Evolutionary conservation across 2,113 vertebrate genomes (phyloP), one percentile per base, ranked within the genome.

Genomic region (Uria aalge): DNA sequence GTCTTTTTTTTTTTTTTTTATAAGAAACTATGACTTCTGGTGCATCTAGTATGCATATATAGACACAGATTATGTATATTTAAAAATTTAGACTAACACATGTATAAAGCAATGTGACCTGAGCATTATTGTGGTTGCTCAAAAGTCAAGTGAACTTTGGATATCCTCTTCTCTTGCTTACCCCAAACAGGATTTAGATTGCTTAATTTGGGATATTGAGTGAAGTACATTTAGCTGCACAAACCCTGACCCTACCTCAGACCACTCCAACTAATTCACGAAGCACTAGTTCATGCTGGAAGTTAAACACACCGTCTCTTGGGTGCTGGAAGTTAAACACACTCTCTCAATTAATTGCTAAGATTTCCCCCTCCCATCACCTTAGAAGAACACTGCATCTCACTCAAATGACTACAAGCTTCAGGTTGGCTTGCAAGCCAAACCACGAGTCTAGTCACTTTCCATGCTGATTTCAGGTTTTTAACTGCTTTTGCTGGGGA

Each of bases 41-140:
- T 32, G 24, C n/a, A 88, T 17, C 11, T 60, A 36, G 3, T 24
- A 57, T 19, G 36, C 14, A 12, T 47, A 29, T 63, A 6, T 40
- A 30, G 20, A 41, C 5, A 47, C 1, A 41, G 1, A 0, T 18
- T 29, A 50, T 2, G 2, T 21, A 26, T 7, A 67, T 36, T 75
- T 79, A 29, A 52, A 63, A 47, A 30, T 69, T 52, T 62, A 29
- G 22, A 53, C 38, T 34, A 43, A 5, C 38, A 36, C 13, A 60
- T 1, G 4, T 9, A 64, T 34, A 56, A 80, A 41, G 43, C 21
- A 73, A 55, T 4, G 5, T 26, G 47, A 83, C 40, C 41, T 3
- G 2, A 91, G 9, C 26, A 22, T 40, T 66, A 36, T 0, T 62
- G 38, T 48, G 29, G 13, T 23, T 86, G 43, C 15, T 72, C 26